Evolutionary conservation across 2,888 invertebrate genomes (phyloP).

Genomic region (Malthinus seriepunctatus): DNA sequence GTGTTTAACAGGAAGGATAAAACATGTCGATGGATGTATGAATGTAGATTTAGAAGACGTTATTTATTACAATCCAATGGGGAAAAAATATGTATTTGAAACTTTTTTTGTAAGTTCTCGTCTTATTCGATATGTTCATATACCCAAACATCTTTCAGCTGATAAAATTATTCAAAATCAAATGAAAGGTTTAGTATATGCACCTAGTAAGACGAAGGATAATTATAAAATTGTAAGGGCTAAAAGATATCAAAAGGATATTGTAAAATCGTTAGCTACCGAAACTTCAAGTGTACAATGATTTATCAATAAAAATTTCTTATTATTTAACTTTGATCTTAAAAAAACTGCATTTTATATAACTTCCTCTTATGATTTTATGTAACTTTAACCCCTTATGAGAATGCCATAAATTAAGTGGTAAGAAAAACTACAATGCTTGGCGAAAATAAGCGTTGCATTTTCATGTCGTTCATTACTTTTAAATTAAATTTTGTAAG

Average conservation of each 20-base stretch:
- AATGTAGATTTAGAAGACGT: conserved; percentile 67
- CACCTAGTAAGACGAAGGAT: conserved; percentile 39
- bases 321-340: conserved; percentile 5
- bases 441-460: no score
- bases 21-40: conserved; percentile 70
- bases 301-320: conserved; percentile 8
- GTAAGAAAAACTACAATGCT: no score
- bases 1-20: conserved; percentile 63
- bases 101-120: conserved; percentile 66
- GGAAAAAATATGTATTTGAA: conserved; percentile 61
- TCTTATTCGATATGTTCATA: conserved; percentile 70
- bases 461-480: no score
- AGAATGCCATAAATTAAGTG: no score
- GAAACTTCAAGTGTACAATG: no score
- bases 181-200: conserved; percentile 23
- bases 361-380: no score
- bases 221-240: conserved; percentile 61
- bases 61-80: conserved; percentile 65
- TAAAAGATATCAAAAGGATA: conserved; percentile 58
- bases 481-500: no score
- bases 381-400: no score
- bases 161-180: conserved; percentile 39
- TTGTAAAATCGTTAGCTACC: conserved; percentile 39
- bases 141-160: conserved; percentile 57
- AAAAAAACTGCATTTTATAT: no score